These are phyloP conservation scores for Leptosomus discolor DNA, from an alignment of 2,113 vertebrate genomes.

Conservation along the genomic window DNA sequence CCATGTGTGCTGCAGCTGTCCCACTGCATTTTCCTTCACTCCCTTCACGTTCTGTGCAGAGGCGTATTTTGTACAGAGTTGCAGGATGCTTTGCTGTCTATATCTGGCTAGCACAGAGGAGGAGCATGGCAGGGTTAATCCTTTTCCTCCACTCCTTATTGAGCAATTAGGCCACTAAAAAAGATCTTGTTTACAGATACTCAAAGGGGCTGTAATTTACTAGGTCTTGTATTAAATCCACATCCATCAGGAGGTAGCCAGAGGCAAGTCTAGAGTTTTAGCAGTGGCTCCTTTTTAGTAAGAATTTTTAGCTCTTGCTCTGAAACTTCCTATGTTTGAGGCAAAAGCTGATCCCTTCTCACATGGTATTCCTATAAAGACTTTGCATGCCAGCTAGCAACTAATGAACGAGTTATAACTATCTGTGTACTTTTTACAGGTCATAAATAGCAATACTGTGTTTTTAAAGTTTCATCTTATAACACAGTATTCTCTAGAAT, in stretches of 20 bases:
- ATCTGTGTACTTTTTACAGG: not conserved
- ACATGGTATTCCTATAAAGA: rapidly evolving
- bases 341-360: not conserved
- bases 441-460: not conserved
- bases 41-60: not conserved
- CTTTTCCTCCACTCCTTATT: not conserved
- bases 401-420: not conserved
- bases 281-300: not conserved
- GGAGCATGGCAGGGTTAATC: not conserved
- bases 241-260: not conserved
- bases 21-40: not conserved
- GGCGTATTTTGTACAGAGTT: not conserved
- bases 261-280: slow-evolving; percentile 6
- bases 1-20: not conserved
- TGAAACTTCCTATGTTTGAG: not conserved
- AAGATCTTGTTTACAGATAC: slow-evolving; percentile 15
- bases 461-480: not conserved
- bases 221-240: slow-evolving; percentile 1
- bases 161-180: slow-evolving; percentile 11
- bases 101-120: not conserved
- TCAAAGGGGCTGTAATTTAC: not conserved
- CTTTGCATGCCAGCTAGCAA: not conserved
- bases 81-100: not conserved
- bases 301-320: not conserved
- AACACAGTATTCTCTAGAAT: not conserved